Conservation (phyloP, 2,888 invertebrate species). For the Limnephilus lunatus region DNA sequence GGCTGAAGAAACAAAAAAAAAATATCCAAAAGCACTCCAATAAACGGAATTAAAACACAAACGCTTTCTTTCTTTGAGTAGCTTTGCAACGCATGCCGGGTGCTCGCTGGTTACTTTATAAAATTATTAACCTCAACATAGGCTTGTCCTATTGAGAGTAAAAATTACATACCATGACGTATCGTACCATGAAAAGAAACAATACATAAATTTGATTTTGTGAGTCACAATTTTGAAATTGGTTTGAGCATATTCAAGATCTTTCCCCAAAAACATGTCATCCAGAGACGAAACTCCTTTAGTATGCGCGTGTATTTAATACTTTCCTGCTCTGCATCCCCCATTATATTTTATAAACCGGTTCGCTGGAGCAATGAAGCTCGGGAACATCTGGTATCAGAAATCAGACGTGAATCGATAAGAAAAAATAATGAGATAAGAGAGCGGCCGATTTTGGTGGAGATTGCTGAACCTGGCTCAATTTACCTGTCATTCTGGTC, state of each 20-base stretch:
- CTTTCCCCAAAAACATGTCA: not conserved
- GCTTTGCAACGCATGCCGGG: too few relatives aligned
- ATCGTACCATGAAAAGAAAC: too few relatives aligned
- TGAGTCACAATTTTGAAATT: not conserved
- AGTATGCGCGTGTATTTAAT: not conserved
- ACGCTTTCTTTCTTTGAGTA: too few relatives aligned
- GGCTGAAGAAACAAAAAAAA: too few relatives aligned
- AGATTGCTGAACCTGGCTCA: conserved; percentile 6
- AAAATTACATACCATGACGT: too few relatives aligned
- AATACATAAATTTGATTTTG: too few relatives aligned
- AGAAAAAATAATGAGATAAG: conserved; percentile 4
- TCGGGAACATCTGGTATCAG: not conserved
- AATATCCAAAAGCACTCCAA: too few relatives aligned
- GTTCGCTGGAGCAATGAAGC: not conserved
- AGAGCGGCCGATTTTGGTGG: conserved; percentile 2
- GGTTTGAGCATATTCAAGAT: not conserved
- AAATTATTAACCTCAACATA: too few relatives aligned
- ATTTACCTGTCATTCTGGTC: conserved; percentile 30
- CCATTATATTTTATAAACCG: not conserved
- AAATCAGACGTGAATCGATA: not conserved
- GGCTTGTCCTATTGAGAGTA: too few relatives aligned
- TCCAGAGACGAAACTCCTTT: not conserved
- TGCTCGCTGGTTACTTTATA: too few relatives aligned
- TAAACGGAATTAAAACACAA: too few relatives aligned
- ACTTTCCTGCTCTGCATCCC: not conserved